Conservation (phyloP, 2,113 vertebrate genomes). For the Solea solea region DNA sequence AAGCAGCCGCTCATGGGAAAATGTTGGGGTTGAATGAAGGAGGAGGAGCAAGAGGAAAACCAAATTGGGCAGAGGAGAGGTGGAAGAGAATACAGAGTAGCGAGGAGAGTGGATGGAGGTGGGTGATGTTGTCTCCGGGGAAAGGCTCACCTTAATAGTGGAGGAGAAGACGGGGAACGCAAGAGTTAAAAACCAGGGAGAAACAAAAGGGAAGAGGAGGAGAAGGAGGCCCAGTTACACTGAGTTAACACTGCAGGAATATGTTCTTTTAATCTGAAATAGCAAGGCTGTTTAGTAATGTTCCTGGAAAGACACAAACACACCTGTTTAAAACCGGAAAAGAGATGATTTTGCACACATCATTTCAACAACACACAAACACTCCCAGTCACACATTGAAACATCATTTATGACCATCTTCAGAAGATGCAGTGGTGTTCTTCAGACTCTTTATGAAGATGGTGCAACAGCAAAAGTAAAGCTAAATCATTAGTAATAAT, state of each 20-base stretch:
- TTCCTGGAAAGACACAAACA: too few species aligned
- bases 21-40: slow-evolving; percentile 31
- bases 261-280: too few species aligned
- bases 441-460: not conserved
- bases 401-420: too few species aligned
- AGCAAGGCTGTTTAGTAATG: too few species aligned
- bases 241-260: not conserved
- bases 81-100: slow-evolving; percentile 19
- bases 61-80: slow-evolving; percentile 13
- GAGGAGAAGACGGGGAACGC: not conserved
- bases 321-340: too few species aligned
- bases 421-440: too few species aligned
- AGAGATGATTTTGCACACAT: too few species aligned
- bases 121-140: slow-evolving; percentile 14
- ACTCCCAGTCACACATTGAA: too few species aligned
- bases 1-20: slow-evolving; percentile 42
- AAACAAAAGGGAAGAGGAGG: not conserved
- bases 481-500: not conserved
- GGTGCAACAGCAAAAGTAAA: not conserved
- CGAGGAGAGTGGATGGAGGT: slow-evolving; percentile 16
- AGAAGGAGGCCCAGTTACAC: not conserved
- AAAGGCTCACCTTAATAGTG: not conserved
- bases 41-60: slow-evolving; percentile 23
- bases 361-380: too few species aligned
- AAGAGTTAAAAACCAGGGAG: not conserved